Evolutionary conservation across 2,797 vertebrate species (phyloP).

Genomic region (Phyllotis vaccarum): DNA sequence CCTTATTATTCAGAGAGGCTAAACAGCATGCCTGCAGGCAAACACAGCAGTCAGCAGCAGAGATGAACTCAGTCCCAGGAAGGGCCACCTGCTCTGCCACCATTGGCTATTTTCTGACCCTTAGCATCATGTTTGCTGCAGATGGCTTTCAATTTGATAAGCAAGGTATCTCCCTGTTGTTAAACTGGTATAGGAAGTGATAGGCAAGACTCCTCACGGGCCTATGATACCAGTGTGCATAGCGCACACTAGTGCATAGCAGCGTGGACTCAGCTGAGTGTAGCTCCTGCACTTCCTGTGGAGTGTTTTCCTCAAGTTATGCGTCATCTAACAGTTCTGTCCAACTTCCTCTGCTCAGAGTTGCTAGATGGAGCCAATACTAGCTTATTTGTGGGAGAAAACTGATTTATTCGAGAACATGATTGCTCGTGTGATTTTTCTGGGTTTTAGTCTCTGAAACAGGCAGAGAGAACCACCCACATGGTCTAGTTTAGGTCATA

Average conservation of each 20-base stretch:
- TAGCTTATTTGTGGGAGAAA: not conserved
- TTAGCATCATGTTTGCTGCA: not conserved
- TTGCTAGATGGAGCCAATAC: not conserved
- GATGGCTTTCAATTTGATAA: not conserved
- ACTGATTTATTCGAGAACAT: conserved; percentile 24
- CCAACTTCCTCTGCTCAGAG: not conserved
- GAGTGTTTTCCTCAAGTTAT: not conserved
- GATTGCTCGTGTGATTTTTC: not conserved
- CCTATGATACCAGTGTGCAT: not conserved
- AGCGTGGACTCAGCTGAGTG: not conserved
- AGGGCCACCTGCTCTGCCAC: not conserved
- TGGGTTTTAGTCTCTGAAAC: not conserved
- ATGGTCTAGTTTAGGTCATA: not conserved
- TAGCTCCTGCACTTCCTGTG: not conserved
- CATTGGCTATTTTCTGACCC: not conserved
- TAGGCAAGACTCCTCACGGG: not conserved
- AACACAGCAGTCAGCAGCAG: not conserved
- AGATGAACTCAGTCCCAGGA: not conserved
- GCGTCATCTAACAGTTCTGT: not conserved
- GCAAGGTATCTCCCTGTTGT: not conserved
- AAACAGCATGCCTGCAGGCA: not conserved
- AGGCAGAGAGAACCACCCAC: not conserved
- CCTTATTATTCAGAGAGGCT: conserved; percentile 24
- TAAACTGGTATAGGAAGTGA: not conserved
- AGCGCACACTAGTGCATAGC: not conserved